These are phyloP conservation scores for Ctenochaetus hawaiiensis DNA, from an alignment of 2,797 vertebrate genomes.

Conservation along the genomic window DNA sequence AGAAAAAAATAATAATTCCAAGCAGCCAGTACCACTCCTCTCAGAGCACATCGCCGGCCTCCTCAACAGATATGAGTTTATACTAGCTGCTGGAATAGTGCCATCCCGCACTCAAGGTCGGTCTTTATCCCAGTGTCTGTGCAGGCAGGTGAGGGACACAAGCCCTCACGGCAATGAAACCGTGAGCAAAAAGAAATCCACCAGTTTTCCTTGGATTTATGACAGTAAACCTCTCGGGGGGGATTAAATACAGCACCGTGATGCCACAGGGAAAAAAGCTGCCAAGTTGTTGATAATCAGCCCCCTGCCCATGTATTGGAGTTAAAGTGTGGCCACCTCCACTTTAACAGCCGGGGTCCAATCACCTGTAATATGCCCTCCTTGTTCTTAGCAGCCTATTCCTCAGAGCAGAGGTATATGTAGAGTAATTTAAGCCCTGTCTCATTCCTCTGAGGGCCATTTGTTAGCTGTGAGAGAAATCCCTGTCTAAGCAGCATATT, in stretches of 20 bases:
- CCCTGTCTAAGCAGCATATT: slow-evolving; percentile 3
- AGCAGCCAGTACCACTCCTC: slow-evolving; percentile 13
- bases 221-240: slow-evolving; percentile 46
- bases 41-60: slow-evolving; percentile 36
- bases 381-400: slow-evolving; percentile 42
- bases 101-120: slow-evolving; percentile 36
- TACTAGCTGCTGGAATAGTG: slow-evolving; percentile 40
- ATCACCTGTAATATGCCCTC: slow-evolving; percentile 36
- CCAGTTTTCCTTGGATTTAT: slow-evolving; percentile 45
- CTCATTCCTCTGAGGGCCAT: slow-evolving; percentile 44
- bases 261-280: slow-evolving; percentile 52
- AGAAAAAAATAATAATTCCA: slow-evolving; percentile 12
- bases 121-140: slow-evolving; percentile 51
- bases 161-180: slow-evolving; percentile 50
- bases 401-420: slow-evolving; percentile 19
- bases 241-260: slow-evolving; percentile 50
- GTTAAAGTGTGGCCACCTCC: slow-evolving; percentile 33
- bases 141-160: slow-evolving; percentile 48
- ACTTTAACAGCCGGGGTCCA: slow-evolving; percentile 6
- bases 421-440: slow-evolving; percentile 39
- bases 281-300: slow-evolving; percentile 59
- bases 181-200: slow-evolving; percentile 31
- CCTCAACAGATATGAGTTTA: slow-evolving; percentile 47
- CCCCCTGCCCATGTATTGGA: slow-evolving; percentile 14
- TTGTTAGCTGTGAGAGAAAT: slow-evolving; percentile 41